Evolutionary conservation across 2,113 vertebrate species (phyloP).

Genomic region (Nycticorax nycticorax): DNA sequence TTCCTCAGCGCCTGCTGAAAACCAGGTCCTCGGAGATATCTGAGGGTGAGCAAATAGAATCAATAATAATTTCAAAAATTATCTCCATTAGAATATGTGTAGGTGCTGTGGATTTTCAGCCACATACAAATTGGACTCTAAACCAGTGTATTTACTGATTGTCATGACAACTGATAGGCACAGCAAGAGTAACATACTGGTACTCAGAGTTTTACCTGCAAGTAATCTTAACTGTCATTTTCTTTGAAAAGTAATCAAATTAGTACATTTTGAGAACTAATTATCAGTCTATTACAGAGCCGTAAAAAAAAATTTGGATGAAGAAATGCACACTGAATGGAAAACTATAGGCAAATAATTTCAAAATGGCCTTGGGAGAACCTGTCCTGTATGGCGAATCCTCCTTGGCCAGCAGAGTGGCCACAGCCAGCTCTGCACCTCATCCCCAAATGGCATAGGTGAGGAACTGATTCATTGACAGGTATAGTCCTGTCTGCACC

Average conservation of each 20-base stretch:
- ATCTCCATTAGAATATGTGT: background rate
- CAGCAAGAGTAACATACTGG: background rate
- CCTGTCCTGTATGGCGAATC: background rate
- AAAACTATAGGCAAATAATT: background rate
- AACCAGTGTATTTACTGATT: background rate
- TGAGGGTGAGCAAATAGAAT: background rate
- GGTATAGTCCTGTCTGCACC: background rate
- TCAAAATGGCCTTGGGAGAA: background rate
- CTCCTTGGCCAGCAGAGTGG: background rate
- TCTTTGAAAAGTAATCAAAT: slow-evolving; percentile 29
- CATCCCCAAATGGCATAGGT: background rate
- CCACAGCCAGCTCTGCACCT: background rate
- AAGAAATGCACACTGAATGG: background rate
- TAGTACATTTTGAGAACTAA: slow-evolving; percentile 5
- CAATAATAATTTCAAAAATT: background rate
- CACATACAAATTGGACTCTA: background rate
- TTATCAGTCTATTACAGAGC: background rate
- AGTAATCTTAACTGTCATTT: slow-evolving; percentile 28
- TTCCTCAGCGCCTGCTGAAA: background rate
- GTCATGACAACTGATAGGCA: background rate
- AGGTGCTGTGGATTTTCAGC: background rate
- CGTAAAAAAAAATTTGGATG: background rate
- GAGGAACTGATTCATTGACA: background rate
- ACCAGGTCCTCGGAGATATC: background rate
- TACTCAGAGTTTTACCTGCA: background rate